Conservation (phyloP, 2,888 invertebrate species). For the Hermaeophaga mercurialis region DNA sequence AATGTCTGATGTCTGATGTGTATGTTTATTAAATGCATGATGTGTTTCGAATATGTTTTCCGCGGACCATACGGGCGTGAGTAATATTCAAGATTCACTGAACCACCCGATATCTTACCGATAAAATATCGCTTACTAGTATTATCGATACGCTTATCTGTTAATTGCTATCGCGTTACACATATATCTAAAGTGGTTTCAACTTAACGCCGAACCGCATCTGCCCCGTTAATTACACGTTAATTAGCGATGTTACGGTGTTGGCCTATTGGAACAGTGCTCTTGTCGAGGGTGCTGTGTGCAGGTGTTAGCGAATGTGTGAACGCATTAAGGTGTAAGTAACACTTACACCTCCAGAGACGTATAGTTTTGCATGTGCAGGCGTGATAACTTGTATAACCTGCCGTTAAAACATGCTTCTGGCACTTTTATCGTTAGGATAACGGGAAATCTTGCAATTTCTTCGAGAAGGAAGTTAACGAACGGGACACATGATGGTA, state of each 20-base stretch:
- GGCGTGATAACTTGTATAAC: background rate
- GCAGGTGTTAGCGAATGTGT: background rate
- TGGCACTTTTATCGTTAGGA: background rate
- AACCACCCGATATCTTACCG: no score
- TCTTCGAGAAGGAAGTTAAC: no score
- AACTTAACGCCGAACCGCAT: conserved; percentile 1
- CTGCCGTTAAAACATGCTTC: background rate
- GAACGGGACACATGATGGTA: no score
- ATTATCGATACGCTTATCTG: no score
- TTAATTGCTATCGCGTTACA: no score
- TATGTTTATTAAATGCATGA: no score
- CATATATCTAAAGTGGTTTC: conserved; percentile 4
- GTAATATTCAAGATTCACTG: no score
- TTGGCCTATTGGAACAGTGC: background rate
- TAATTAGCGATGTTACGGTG: conserved; percentile 1
- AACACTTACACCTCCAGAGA: background rate
- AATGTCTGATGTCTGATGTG: no score
- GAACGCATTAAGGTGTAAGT: background rate
- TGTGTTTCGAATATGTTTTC: no score
- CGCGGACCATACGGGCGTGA: no score
- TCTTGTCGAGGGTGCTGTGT: no score
- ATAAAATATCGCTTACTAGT: no score
- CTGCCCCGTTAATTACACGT: background rate
- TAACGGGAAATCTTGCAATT: background rate
- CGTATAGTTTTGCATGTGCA: background rate